A percentile compares a stretch with the other conserved stretches of the same genome.
These are phyloP conservation scores for Toxotes lorentzi DNA, from an alignment of 2,797 vertebrate species.

Conservation along the genomic window DNA sequence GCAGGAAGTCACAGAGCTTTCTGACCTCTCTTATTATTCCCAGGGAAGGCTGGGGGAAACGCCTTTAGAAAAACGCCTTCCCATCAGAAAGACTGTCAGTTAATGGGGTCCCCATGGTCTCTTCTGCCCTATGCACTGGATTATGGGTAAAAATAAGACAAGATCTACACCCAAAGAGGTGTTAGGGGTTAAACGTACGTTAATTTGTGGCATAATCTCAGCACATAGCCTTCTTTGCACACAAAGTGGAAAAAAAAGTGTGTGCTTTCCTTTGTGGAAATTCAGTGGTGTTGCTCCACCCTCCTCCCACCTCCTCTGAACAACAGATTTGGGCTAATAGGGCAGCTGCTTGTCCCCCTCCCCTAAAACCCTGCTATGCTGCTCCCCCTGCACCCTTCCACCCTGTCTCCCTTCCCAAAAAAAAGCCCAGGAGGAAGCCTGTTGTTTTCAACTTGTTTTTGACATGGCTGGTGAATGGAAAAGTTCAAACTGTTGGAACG, in stretches of 20 bases:
- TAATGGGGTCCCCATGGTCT: slow-evolving; percentile 64
- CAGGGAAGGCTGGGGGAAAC: slow-evolving; percentile 56
- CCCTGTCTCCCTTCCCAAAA: slow-evolving; percentile 51
- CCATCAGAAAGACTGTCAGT: slow-evolving; percentile 63
- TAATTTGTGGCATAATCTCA: slow-evolving; percentile 55
- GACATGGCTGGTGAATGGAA: slow-evolving; percentile 59
- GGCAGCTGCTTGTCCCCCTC: slow-evolving; percentile 78
- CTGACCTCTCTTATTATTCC: slow-evolving; percentile 78
- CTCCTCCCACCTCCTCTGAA: slow-evolving; percentile 71
- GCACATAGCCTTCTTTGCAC: slow-evolving; percentile 41
- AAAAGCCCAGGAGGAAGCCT: slow-evolving; percentile 71
- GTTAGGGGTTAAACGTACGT: slow-evolving; percentile 59
- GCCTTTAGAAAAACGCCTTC: slow-evolving; percentile 61
- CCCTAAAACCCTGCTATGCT: slow-evolving; percentile 49
- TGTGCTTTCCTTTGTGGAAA: slow-evolving; percentile 70
- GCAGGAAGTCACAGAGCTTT: slow-evolving; percentile 73
- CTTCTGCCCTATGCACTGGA: slow-evolving; percentile 48
- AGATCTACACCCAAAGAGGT: slow-evolving; percentile 37
- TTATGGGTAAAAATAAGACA: slow-evolving; percentile 61
- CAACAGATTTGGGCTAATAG: slow-evolving; percentile 83
- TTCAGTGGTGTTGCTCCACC: slow-evolving; percentile 74
- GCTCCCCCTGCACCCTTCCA: slow-evolving; percentile 67
- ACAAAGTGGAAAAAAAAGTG: slow-evolving; percentile 60
- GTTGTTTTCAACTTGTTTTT: slow-evolving; percentile 77
- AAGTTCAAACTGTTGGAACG: slow-evolving; percentile 55